phyloP scores from a whole-genome alignment of 2,888 invertebrate species.

The Griposia aprilina region DNA sequence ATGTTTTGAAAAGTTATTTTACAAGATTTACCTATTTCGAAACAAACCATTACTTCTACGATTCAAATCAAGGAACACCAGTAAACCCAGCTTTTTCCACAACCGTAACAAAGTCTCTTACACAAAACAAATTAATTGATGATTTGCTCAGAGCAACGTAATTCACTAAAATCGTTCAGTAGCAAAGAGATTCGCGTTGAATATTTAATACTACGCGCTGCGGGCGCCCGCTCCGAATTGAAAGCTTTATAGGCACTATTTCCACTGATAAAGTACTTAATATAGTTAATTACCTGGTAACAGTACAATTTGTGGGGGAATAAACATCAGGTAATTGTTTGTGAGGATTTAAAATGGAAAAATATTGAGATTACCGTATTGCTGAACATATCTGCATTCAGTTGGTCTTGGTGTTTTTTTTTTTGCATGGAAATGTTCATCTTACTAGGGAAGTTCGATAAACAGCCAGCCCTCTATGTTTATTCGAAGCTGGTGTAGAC shows the following conservation, averaged over 20 bases:
- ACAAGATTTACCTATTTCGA: not conserved
- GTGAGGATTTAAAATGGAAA: constrained; percentile 32
- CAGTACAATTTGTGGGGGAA: constrained; percentile 47
- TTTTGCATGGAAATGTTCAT: not conserved
- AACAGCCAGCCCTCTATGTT: not conserved
- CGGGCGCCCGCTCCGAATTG: constrained; percentile 51
- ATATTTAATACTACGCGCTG: constrained; percentile 60
- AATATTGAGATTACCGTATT: constrained; percentile 19
- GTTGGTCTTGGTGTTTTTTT: not conserved
- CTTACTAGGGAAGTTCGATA: no score
- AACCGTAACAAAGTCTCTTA: constrained; percentile 26
- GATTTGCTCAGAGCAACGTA: constrained; percentile 47
- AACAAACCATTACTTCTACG: not conserved
- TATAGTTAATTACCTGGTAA: constrained; percentile 57
- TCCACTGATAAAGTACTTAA: constrained; percentile 51
- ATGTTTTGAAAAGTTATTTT: no score
- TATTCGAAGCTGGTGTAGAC: no score
- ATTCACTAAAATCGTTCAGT: constrained; percentile 53
- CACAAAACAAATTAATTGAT: constrained; percentile 52
- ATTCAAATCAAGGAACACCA: constrained; percentile 11
- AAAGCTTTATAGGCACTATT: constrained; percentile 62
- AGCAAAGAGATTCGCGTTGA: constrained; percentile 55
- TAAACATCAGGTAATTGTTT: constrained; percentile 48
- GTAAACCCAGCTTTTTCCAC: not conserved
- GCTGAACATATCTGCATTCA: not conserved